Base-by-base conservation (phyloP, 2,797 vertebrate species). In the Harpagifer antarcticus region DNA sequence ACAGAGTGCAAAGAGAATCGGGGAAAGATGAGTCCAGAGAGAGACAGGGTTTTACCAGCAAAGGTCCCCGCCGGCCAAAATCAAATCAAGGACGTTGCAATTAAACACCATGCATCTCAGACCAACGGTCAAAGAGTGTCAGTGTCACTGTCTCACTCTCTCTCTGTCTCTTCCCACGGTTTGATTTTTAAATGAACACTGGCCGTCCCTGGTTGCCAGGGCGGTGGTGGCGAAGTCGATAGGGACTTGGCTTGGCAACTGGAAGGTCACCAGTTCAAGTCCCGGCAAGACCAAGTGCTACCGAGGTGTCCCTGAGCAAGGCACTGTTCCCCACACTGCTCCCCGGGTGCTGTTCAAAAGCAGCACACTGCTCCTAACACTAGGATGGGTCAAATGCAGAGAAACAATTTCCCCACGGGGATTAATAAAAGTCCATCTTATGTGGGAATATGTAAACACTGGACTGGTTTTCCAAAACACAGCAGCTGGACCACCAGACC, bases 391-490 rank as follows among this genome's bases (percentile, higher is more conserved):
- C 2, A 20, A 20, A 23, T 23, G 23, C 23, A 23, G 23, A 23
- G 23, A 23, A 23, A 23, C 23, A 23, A 23, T 23, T 23, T 23
- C 23, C 23, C 23, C 23, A 23, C 23, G 23, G 0, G 23, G 23
- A 23, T 23, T 23, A 23, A 23, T 23, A 23, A 23, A 23, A 23
- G 23, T 23, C 23, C 23, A 23, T 23, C 2, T 23, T 23, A 14
- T 3, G 61, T 74, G 85, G 78, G 72, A 75, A 80, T 90, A 86
- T 74, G 75, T 88, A 89, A 89, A 78, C 86, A 20, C 67, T 61
- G 69, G 48, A 44, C 70, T 33, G 54, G 44, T 84, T 91, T 90
- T 92, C 90, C 92, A 92, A 88, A 91, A 91, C 90, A 91, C 16
- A 74, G 75, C 56, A 68, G 68, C 67, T 12, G 4, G 72, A 54